Evolutionary conservation across 2,888 invertebrate species (phyloP).

Genomic region (Balanococcus diminutus): DNA sequence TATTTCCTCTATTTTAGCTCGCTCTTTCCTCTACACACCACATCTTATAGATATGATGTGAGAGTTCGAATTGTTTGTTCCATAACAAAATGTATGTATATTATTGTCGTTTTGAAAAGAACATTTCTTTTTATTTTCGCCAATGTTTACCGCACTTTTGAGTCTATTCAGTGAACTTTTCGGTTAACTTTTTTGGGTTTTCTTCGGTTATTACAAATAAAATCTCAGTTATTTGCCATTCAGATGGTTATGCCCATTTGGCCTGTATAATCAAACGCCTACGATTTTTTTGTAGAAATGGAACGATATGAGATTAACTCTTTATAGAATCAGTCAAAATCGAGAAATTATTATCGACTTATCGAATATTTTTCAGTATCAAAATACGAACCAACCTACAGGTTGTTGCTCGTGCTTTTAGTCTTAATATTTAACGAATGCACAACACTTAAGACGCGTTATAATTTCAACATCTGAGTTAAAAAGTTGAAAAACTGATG

Average conservation of each 20-base stretch:
- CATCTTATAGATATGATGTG: background rate
- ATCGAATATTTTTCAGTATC: too few species aligned
- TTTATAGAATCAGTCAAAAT: background rate
- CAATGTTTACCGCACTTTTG: background rate
- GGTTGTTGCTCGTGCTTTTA: background rate
- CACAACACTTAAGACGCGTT: background rate
- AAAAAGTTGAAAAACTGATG: background rate
- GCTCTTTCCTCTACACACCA: background rate
- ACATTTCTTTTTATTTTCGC: background rate
- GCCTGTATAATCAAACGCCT: background rate
- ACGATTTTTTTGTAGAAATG: background rate
- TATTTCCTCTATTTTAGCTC: background rate
- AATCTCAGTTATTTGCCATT: background rate
- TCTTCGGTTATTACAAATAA: background rate
- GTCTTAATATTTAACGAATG: background rate
- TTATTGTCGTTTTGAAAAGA: background rate
- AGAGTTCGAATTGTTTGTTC: background rate
- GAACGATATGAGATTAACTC: too few species aligned
- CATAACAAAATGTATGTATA: background rate
- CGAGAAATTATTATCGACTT: background rate
- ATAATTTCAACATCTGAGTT: background rate
- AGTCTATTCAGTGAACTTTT: background rate
- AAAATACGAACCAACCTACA: too few species aligned
- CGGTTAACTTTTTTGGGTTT: background rate
- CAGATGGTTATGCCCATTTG: background rate